A percentile compares a stretch with the other conserved stretches of the same genome.
These are phyloP conservation scores for Apamea sordens DNA, from an alignment of 2,888 invertebrate genomes.

Conservation along the genomic window DNA sequence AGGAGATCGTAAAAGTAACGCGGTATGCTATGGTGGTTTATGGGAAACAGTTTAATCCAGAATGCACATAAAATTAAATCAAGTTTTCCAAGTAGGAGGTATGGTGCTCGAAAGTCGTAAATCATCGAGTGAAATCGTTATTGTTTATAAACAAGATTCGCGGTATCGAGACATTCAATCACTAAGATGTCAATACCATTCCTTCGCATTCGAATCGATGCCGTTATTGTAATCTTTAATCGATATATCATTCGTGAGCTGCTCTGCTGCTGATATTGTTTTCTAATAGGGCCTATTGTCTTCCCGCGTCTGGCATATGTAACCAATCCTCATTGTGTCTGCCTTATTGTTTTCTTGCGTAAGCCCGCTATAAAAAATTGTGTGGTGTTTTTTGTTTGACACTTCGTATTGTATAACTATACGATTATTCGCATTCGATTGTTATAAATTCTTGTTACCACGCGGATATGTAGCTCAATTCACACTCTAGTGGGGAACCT, in stretches of 20 bases:
- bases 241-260: constrained; percentile 74
- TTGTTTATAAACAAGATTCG: constrained; percentile 57
- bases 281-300: constrained; percentile 74
- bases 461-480: background rate
- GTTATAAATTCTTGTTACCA: constrained; percentile 11
- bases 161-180: constrained; percentile 72
- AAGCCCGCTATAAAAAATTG: constrained; percentile 53
- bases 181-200: constrained; percentile 71
- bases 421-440: constrained; percentile 47
- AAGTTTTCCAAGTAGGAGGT: constrained; percentile 41
- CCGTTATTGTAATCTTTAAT: constrained; percentile 65
- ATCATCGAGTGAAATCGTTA: constrained; percentile 57
- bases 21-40: constrained; percentile 41
- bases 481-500: background rate
- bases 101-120: constrained; percentile 32
- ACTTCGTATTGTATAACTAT: constrained; percentile 5
- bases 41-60: constrained; percentile 47
- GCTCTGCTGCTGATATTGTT: constrained; percentile 74
- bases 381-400: constrained; percentile 46
- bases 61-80: constrained; percentile 57
- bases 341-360: constrained; percentile 70
- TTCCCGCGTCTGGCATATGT: constrained; percentile 68
- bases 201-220: constrained; percentile 63
- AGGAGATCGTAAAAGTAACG: constrained; percentile 53
- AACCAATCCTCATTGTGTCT: constrained; percentile 71